These are phyloP conservation scores for Varanus salvator DNA, from an alignment of 2,113 vertebrate genomes.

Conservation along the genomic window DNA sequence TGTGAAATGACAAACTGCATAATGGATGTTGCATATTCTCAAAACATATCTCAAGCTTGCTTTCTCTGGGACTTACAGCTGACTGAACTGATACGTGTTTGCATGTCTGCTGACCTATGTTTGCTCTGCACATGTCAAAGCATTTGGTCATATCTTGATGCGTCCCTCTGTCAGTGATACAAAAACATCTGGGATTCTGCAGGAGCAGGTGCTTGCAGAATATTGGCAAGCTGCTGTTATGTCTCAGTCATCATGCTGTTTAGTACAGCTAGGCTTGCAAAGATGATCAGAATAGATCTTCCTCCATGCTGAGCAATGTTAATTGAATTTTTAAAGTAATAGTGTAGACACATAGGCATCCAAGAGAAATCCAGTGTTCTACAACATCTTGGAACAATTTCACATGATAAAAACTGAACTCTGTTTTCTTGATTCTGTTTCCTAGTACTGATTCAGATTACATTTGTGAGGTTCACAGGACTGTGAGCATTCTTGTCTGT, in stretches of 20 bases:
- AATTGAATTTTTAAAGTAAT: slow-evolving; percentile 48
- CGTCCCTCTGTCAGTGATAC: background rate
- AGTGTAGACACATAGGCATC: background rate
- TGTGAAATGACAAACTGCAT: background rate
- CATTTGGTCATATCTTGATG: background rate
- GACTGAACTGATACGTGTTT: background rate
- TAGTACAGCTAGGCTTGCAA: background rate
- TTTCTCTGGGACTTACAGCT: background rate
- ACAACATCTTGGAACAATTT: background rate
- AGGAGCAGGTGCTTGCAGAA: background rate
- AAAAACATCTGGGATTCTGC: background rate
- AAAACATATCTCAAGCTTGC: background rate
- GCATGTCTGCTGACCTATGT: background rate
- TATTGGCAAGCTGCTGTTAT: background rate
- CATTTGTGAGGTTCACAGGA: fast-evolving
- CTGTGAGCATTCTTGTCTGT: background rate
- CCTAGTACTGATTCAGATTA: fast-evolving
- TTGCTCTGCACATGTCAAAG: background rate
- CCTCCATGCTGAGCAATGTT: slow-evolving; percentile 4
- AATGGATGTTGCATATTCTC: background rate
- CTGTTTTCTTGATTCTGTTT: background rate
- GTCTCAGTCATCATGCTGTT: background rate
- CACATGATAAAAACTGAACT: background rate
- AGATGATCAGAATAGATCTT: slow-evolving; percentile 10
- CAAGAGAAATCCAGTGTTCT: background rate